Conservation (phyloP, 2,113 vertebrate genomes). For the Patagioenas fasciata region DNA sequence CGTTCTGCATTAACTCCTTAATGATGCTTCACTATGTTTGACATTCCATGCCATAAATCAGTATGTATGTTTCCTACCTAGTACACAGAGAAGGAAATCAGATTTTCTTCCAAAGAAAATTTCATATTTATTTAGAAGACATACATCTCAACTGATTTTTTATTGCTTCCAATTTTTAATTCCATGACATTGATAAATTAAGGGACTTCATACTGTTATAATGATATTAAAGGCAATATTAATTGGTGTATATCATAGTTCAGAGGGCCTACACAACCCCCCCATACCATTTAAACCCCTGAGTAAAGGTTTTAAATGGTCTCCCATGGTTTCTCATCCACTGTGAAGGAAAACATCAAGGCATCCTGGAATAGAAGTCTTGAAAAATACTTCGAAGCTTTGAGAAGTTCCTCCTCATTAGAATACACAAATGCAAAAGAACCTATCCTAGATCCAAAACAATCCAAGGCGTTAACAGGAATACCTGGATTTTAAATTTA, state of each 20-base stretch:
- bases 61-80: not conserved
- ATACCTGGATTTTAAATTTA: constrained; percentile 3
- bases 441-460: not conserved
- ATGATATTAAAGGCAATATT: not conserved
- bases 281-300: not conserved
- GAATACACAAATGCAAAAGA: not conserved
- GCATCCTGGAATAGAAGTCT: not conserved
- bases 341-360: not conserved
- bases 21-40: not conserved
- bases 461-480: not conserved
- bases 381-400: not conserved
- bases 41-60: not conserved
- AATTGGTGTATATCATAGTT: not conserved
- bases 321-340: not conserved
- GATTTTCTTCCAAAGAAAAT: not conserved
- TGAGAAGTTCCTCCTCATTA: not conserved
- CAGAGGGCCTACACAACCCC: not conserved
- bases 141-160: not conserved
- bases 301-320: not conserved
- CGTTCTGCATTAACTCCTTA: not conserved
- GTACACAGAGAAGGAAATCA: not conserved
- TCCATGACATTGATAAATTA: not conserved
- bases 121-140: constrained; percentile 28
- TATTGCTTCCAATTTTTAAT: not conserved
- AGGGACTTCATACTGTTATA: not conserved